These are phyloP conservation scores for Mimas tiliae DNA, from an alignment of 2,888 invertebrate genomes.

Conservation along the genomic window DNA sequence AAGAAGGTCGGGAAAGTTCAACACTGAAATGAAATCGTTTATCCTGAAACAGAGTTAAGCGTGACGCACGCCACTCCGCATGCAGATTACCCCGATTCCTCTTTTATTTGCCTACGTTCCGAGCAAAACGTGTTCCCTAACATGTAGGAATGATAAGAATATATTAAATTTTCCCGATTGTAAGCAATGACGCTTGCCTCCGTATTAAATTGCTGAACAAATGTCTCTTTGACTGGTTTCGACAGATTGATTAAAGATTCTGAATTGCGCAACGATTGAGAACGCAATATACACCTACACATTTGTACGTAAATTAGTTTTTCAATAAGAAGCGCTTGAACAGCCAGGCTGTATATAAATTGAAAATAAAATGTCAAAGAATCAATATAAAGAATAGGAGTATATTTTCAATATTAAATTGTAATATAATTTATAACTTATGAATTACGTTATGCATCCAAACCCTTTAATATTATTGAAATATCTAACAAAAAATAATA, in stretches of 20 bases:
- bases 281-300: neutral
- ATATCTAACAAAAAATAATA: too few relatives aligned
- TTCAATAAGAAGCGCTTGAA: too few relatives aligned
- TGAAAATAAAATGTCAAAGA: too few relatives aligned
- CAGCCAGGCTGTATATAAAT: too few relatives aligned
- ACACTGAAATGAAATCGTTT: slow-evolving; percentile 59
- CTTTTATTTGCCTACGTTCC: slow-evolving; percentile 28
- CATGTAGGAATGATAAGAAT: slow-evolving; percentile 35
- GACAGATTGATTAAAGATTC: slow-evolving; percentile 5
- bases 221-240: slow-evolving; percentile 3
- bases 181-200: slow-evolving; percentile 8
- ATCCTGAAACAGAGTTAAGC: slow-evolving; percentile 56
- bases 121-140: slow-evolving; percentile 19
- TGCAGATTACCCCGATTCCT: slow-evolving; percentile 52
- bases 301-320: too few relatives aligned
- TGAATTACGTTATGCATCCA: too few relatives aligned
- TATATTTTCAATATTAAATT: too few relatives aligned
- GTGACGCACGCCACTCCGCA: slow-evolving; percentile 47
- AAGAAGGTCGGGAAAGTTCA: slow-evolving; percentile 21
- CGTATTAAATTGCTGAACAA: slow-evolving; percentile 14
- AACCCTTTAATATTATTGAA: too few relatives aligned
- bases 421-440: too few relatives aligned
- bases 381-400: too few relatives aligned
- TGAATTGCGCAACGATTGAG: neutral
- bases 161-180: slow-evolving; percentile 36